These are phyloP conservation scores for Misgurnus mizolepis DNA, from an alignment of 2,113 vertebrate species.

Conservation along the genomic window DNA sequence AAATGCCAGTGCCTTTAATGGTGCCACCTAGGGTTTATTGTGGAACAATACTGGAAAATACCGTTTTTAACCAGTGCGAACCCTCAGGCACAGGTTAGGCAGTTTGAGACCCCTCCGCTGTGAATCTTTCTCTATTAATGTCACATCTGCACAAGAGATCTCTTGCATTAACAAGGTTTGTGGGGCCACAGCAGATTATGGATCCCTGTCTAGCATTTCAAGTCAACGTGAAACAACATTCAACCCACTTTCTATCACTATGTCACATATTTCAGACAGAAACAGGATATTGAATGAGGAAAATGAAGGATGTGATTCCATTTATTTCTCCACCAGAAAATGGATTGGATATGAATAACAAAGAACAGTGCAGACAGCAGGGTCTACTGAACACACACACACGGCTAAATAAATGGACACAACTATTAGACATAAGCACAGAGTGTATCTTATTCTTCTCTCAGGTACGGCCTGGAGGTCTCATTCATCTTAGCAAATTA, in stretches of 20 bases:
- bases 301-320: no score
- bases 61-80: not conserved
- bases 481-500: no score
- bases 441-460: no score
- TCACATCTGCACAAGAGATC: not conserved
- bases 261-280: no score
- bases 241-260: no score
- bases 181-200: not conserved
- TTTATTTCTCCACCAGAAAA: not conserved
- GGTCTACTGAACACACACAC: not conserved
- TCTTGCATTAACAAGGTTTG: not conserved
- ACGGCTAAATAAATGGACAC: not conserved
- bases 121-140: not conserved
- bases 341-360: not conserved
- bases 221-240: no score
- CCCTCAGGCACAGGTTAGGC: not conserved
- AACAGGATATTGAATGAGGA: no score
- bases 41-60: conserved; percentile 11
- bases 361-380: conserved; percentile 11
- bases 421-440: no score
- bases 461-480: no score
- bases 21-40: not conserved
- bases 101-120: not conserved
- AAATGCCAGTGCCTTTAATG: not conserved
- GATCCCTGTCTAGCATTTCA: no score